Conservation (phyloP, 1,140 invertebrate genomes). For the Euura lappo region DNA sequence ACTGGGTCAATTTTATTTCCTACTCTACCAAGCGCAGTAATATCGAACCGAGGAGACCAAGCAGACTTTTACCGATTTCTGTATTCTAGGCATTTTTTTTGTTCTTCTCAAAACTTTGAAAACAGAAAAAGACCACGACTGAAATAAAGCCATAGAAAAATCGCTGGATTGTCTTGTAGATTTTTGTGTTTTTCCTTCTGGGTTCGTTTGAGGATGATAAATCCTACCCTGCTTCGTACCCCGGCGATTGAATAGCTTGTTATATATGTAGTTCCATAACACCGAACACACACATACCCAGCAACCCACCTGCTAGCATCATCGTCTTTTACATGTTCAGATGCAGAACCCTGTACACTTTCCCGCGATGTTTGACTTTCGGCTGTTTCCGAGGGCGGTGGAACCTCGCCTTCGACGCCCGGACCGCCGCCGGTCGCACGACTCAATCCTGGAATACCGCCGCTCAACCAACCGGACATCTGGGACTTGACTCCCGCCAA, state of each 20-base stretch:
- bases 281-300: constrained; percentile 44
- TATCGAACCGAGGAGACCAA: not conserved
- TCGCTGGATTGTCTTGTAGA: not conserved
- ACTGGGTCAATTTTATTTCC: not conserved
- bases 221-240: not conserved
- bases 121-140: not conserved
- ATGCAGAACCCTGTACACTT: constrained; percentile 56
- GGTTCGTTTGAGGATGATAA: too few species aligned
- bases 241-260: not conserved
- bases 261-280: constrained; percentile 14
- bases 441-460: constrained; percentile 74
- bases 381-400: constrained; percentile 53
- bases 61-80: not conserved
- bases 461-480: constrained; percentile 80
- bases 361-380: constrained; percentile 56
- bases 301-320: constrained; percentile 70
- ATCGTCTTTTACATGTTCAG: constrained; percentile 71
- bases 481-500: constrained; percentile 82
- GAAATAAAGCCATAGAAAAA: not conserved
- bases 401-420: constrained; percentile 47
- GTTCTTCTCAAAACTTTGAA: not conserved
- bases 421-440: constrained; percentile 60
- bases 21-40: not conserved
- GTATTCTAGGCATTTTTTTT: not conserved
- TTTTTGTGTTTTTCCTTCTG: not conserved